phyloP scores from a whole-genome alignment of 2,113 vertebrate genomes.

The Corynorhinus townsendii region DNA sequence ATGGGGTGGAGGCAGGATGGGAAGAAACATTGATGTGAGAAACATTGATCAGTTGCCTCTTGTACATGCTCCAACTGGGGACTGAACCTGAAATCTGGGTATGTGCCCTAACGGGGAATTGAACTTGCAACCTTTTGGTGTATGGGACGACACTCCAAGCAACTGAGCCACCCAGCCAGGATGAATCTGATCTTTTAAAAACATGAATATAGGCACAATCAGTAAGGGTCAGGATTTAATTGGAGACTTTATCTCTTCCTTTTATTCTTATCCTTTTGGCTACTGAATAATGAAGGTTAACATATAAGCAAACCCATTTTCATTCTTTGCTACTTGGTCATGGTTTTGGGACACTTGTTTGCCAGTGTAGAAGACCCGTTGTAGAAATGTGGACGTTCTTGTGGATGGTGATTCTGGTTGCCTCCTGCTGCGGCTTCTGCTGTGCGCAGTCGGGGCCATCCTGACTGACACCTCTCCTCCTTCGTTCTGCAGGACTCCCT shows the following conservation, averaged over 20 bases:
- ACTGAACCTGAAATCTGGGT: background rate
- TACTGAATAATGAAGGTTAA: background rate
- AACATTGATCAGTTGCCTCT: background rate
- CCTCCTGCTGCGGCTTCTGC: background rate
- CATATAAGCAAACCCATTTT: background rate
- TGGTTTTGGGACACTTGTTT: background rate
- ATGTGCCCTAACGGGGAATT: background rate
- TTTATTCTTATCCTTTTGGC: background rate
- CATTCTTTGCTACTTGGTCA: background rate
- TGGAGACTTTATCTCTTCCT: background rate
- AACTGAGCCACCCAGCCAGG: background rate
- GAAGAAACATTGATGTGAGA: background rate
- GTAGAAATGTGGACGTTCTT: background rate
- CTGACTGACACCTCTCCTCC: background rate
- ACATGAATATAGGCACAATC: background rate
- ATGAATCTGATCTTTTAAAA: background rate
- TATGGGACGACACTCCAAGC: background rate
- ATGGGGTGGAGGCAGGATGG: too few species aligned
- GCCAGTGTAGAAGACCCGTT: background rate
- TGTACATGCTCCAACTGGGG: background rate
- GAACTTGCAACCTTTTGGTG: background rate
- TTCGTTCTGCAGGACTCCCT: slow-evolving; percentile 85
- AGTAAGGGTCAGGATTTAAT: background rate
- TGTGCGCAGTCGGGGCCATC: background rate
- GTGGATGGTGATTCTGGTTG: background rate